Evolutionary conservation across 2,888 invertebrate species (phyloP).

Genomic region (Machimus rusticus): DNA sequence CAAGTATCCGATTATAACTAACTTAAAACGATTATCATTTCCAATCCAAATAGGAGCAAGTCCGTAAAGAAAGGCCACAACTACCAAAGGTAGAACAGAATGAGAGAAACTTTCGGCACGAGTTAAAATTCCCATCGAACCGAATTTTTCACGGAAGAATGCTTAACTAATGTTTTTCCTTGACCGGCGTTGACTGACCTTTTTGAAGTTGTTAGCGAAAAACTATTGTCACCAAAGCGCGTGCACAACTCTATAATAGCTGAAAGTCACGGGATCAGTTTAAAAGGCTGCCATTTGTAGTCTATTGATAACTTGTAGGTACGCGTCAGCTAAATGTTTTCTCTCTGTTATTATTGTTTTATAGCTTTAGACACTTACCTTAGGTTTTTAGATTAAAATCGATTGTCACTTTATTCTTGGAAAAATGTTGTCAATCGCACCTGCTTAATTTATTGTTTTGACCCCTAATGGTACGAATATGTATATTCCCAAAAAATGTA

Average conservation of each 20-base stretch:
- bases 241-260: not conserved
- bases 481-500: too few species aligned
- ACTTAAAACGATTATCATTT: not conserved
- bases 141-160: not conserved
- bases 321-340: not conserved
- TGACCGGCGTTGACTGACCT: not conserved
- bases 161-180: not conserved
- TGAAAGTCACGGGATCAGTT: not conserved
- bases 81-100: conserved; percentile 53
- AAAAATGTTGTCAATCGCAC: not conserved
- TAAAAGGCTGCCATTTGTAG: not conserved
- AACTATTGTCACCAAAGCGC: not conserved
- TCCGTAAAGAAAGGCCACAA: conserved; percentile 56
- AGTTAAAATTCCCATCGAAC: conserved; percentile 49
- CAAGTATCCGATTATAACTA: not conserved
- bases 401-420: not conserved
- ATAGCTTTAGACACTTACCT: not conserved
- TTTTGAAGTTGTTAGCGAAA: not conserved
- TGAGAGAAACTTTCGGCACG: conserved; percentile 51
- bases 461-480: not conserved
- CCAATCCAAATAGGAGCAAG: conserved; percentile 41
- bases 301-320: not conserved
- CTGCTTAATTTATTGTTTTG: not conserved
- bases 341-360: not conserved
- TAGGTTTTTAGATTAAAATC: not conserved